These are phyloP conservation scores for Caenorhabditis auriculariae DNA, from an alignment of 2,888 invertebrate genomes.

Conservation along the genomic window DNA sequence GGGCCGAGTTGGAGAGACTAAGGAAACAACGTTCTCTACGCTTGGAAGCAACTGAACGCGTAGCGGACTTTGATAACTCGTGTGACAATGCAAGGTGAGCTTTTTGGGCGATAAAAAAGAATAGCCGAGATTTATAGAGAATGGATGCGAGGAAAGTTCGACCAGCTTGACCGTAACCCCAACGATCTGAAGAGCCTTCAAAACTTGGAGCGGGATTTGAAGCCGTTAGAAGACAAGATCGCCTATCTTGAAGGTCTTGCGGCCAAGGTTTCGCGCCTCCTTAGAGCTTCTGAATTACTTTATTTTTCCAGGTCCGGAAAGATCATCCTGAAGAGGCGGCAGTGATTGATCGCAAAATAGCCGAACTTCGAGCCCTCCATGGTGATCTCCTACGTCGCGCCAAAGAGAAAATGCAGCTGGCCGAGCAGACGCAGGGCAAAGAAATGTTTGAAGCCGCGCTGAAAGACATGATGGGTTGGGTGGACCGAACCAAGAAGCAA, in stretches of 20 bases:
- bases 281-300: too few species aligned
- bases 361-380: constrained; percentile 85
- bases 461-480: constrained; percentile 41
- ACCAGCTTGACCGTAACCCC: constrained; percentile 75
- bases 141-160: constrained; percentile 96
- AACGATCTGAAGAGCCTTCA: constrained; percentile 59
- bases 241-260: constrained; percentile 81
- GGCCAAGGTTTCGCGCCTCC: constrained; percentile 70
- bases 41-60: constrained; percentile 85
- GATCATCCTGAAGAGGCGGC: constrained; percentile 86
- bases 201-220: constrained; percentile 85
- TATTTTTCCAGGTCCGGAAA: constrained; percentile 21
- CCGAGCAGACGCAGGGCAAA: constrained; percentile 88
- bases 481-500: constrained; percentile 43
- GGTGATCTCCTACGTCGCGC: constrained; percentile 80
- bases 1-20: constrained; percentile 45
- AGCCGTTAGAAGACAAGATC: constrained; percentile 88
- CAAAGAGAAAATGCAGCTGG: constrained; percentile 77
- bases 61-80: constrained; percentile 90
- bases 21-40: constrained; percentile 74
- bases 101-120: too few species aligned
- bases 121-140: too few species aligned
- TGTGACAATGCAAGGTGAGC: constrained; percentile 98
- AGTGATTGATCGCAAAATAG: constrained; percentile 82
- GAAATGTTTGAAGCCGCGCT: constrained; percentile 78